Conservation (phyloP, 1,140 invertebrate species). For the Pararge aegeria region DNA sequence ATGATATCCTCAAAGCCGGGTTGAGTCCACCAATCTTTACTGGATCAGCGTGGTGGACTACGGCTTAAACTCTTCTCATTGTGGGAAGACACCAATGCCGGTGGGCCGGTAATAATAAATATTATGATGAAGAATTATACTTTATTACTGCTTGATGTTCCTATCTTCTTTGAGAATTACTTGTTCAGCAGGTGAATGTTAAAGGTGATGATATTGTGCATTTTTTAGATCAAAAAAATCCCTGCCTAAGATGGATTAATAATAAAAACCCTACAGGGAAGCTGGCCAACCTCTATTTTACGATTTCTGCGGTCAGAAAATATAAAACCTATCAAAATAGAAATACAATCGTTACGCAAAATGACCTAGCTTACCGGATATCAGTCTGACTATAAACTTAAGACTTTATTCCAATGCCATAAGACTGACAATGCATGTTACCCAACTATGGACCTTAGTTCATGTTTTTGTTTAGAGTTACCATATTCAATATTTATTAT, state of each 20-base stretch:
- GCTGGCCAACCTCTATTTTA: constrained; percentile 42
- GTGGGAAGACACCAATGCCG: no score
- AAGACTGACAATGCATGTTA: background rate
- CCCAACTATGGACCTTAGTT: constrained; percentile 2
- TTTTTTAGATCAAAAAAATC: background rate
- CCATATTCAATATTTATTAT: constrained; percentile 32
- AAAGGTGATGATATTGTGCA: no score
- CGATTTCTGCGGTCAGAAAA: constrained; percentile 42
- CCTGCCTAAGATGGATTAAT: background rate
- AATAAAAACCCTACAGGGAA: constrained; percentile 35
- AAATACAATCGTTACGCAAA: constrained; percentile 31
- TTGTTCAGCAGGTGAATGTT: no score
- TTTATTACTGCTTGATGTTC: no score
- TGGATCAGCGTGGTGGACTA: no score
- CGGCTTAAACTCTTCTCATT: no score
- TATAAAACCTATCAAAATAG: constrained; percentile 53
- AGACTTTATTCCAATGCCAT: background rate
- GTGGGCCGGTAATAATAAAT: no score
- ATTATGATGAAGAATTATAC: no score
- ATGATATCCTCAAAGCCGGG: no score
- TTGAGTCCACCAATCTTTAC: no score
- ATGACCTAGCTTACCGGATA: constrained; percentile 31
- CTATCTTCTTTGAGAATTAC: no score
- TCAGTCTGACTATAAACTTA: background rate
- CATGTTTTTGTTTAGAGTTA: constrained; percentile 24